A percentile compares a stretch with the other conserved stretches of the same genome.
Evolutionary conservation across 2,113 vertebrate genomes (phyloP).

Genomic region (Sturnus vulgaris): DNA sequence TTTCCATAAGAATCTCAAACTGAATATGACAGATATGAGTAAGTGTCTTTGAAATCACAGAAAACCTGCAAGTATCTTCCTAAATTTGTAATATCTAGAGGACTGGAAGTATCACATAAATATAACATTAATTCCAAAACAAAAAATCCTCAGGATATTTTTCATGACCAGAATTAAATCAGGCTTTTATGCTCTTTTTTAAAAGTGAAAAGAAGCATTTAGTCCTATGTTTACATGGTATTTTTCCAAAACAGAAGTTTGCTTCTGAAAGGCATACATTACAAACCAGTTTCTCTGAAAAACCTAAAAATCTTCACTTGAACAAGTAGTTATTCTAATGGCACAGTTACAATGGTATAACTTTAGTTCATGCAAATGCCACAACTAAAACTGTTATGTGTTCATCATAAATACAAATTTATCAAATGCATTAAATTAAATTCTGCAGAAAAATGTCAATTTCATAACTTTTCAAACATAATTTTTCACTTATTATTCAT

Average conservation of each 20-base stretch:
- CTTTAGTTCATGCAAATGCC: neutral
- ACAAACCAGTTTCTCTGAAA: neutral
- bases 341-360: neutral
- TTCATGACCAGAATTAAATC: constrained; percentile 8
- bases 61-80: constrained; percentile 1
- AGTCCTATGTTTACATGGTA: neutral
- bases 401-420: neutral
- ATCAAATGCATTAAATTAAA: neutral
- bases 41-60: neutral
- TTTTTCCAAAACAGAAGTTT: neutral
- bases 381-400: neutral
- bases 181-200: neutral
- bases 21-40: constrained; percentile 9
- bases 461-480: neutral
- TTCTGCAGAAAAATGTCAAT: neutral
- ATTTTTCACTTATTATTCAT: neutral
- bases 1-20: constrained; percentile 5
- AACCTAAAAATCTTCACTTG: neutral
- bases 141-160: neutral
- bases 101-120: neutral
- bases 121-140: neutral
- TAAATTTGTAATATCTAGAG: neutral
- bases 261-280: neutral
- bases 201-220: neutral
- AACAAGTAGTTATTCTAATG: neutral